Evolutionary conservation across 1,140 invertebrate genomes (phyloP), one percentile per base, ranked within the genome.

Genomic region (Bradynema listronoti): DNA sequence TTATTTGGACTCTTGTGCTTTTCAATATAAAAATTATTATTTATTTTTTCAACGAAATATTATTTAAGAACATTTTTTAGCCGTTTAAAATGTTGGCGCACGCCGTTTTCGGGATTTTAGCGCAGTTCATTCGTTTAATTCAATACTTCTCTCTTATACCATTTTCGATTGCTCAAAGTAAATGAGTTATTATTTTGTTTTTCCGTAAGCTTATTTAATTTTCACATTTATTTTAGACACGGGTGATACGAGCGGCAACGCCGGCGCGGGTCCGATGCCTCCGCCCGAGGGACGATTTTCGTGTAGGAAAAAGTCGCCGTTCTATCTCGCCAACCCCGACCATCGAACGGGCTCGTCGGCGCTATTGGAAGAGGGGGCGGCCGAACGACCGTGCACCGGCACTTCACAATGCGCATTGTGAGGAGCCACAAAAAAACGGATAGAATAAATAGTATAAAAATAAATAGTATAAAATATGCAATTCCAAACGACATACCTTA

Each of bases 361-460:
- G 34, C 56, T 76, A n/a, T 54, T 74, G 4, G 56, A 65, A 22
- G 61, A 61, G 34, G 52, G 63, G 32, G 57, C 54, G 33, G 41
- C 57, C 22, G 75, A 77, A 56, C 52, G 70, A 25, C 74, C 73
- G 14, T 76, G 75, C 58, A 62, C 56, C 29, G 66, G 60, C 45
- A 74, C 73, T 1, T 66, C 65, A n/a, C 65, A 78, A 53, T 77
- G 75, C 61, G 62, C 73, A 33, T 72, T 78, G 63, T 75, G 61
- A 43, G 64, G n/a, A n/a, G n/a, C n/a, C n/a, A n/a, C n/a, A n/a
- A n/a, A n/a, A n/a, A n/a, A n/a, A n/a, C n/a, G n/a, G n/a, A n/a
- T n/a, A n/a, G n/a, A n/a, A n/a, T n/a, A n/a, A n/a, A n/a, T n/a
- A n/a, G n/a, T n/a, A n/a, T n/a, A n/a, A n/a, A n/a, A n/a, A n/a